phyloP scores from a whole-genome alignment of 1,140 invertebrate genomes.

The Fopius arisanus region DNA sequence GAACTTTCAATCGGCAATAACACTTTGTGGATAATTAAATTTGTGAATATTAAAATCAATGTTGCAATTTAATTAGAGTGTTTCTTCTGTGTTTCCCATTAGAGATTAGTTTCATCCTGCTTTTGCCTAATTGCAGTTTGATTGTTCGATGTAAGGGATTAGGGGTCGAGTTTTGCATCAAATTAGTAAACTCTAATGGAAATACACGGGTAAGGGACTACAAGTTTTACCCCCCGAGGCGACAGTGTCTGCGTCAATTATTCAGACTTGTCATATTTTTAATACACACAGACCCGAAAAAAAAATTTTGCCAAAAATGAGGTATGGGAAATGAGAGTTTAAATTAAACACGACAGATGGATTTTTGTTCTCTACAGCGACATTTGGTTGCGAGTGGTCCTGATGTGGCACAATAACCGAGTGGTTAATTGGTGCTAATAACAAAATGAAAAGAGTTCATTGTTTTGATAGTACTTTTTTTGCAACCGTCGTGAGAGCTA shows the following conservation, averaged over 20 bases:
- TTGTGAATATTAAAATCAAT: not conserved
- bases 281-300: not conserved
- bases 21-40: not conserved
- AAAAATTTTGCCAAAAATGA: not conserved
- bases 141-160: conserved; percentile 8
- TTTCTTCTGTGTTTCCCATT: conserved; percentile 6
- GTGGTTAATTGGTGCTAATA: not conserved
- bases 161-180: conserved; percentile 6
- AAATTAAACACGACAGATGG: not conserved
- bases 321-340: too few species aligned
- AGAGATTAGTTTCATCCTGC: conserved; percentile 6
- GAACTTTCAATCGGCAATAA: not conserved
- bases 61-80: not conserved
- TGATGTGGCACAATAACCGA: not conserved
- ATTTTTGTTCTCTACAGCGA: not conserved
- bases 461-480: not conserved
- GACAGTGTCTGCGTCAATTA: not conserved
- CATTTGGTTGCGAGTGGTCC: not conserved
- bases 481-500: not conserved
- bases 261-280: not conserved
- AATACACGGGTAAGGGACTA: not conserved
- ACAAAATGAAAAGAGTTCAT: not conserved
- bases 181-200: conserved; percentile 24
- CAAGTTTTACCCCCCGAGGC: not conserved
- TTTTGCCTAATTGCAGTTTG: conserved; percentile 20